Conservation (phyloP, 2,888 invertebrate genomes). For the Lochmaea capreae region DNA sequence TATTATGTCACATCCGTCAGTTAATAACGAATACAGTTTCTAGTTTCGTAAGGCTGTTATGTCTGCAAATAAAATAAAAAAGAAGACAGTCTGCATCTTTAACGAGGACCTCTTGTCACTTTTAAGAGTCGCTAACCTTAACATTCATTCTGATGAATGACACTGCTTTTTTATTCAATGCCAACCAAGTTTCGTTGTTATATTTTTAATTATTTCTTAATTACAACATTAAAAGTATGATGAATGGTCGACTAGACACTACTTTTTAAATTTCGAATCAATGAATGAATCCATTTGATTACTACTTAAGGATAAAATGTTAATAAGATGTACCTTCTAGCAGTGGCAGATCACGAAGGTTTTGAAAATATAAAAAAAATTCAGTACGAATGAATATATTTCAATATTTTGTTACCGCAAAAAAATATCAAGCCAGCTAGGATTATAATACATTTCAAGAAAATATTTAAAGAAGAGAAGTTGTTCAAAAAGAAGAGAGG, state of each 20-base stretch:
- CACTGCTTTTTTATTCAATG: neutral
- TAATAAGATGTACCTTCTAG: neutral
- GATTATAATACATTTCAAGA: too few relatives aligned
- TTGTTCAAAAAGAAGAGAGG: too few relatives aligned
- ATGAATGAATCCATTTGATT: constrained; percentile 14
- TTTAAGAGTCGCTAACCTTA: neutral
- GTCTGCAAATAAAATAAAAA: neutral
- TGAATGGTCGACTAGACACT: constrained; percentile 1
- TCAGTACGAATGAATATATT: too few relatives aligned
- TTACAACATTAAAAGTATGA: neutral
- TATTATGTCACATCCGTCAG: too few relatives aligned
- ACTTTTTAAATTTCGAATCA: neutral
- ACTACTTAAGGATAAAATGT: constrained; percentile 7
- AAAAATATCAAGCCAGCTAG: too few relatives aligned
- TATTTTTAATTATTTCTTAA: neutral
- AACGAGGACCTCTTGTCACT: neutral
- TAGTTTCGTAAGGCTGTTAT: neutral
- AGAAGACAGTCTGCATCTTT: neutral
- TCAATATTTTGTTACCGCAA: too few relatives aligned
- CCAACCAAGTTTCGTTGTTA: neutral
- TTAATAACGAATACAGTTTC: too few relatives aligned
- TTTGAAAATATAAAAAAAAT: too few relatives aligned
- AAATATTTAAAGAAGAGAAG: too few relatives aligned
- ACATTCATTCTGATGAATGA: neutral
- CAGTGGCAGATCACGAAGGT: neutral